Evolutionary conservation across 2,113 vertebrate species (phyloP).

Genomic region (Arizona elegans): DNA sequence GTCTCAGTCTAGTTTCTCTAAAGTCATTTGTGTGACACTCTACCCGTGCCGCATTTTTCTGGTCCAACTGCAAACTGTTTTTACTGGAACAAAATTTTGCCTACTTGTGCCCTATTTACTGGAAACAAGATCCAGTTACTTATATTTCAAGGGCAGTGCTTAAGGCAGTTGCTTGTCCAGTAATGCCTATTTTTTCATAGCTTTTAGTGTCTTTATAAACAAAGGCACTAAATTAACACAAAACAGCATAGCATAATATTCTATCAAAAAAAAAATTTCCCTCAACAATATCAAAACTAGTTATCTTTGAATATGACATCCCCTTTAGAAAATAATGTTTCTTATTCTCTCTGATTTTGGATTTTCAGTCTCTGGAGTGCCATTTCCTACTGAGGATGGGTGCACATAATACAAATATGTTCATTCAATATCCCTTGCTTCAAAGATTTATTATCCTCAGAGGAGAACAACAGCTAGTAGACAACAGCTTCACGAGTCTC

Average conservation of each 20-base stretch:
- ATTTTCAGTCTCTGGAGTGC: neutral
- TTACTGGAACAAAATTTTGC: neutral
- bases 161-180: neutral
- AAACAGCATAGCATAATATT: neutral
- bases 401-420: neutral
- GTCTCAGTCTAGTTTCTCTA: neutral
- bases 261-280: neutral
- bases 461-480: neutral
- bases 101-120: neutral
- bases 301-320: neutral
- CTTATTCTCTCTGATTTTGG: neutral
- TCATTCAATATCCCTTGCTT: neutral
- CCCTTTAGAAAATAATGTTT: neutral
- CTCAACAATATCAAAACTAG: neutral
- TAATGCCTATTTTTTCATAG: neutral
- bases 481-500: conserved; percentile 8
- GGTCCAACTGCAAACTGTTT: neutral
- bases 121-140: neutral
- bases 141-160: neutral
- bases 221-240: neutral
- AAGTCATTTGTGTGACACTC: neutral
- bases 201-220: neutral
- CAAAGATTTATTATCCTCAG: neutral
- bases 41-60: neutral
- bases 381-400: neutral